These are phyloP conservation scores for Conus canariensis DNA, from an alignment of 2,888 invertebrate species.

Conservation along the genomic window DNA sequence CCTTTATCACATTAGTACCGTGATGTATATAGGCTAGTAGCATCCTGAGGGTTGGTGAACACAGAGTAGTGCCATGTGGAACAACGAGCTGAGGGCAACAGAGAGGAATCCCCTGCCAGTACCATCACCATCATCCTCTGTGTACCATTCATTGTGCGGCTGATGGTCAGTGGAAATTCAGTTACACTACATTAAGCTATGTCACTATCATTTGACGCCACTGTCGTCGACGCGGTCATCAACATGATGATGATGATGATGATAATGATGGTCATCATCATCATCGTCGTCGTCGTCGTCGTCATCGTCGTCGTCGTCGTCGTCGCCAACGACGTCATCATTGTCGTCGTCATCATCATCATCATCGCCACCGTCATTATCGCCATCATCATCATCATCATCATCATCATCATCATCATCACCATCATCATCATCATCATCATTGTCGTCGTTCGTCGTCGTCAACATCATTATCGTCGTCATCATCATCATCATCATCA, in stretches of 20 bases:
- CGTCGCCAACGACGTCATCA: not conserved
- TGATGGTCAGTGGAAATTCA: slow-evolving; percentile 39
- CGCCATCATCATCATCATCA: not conserved
- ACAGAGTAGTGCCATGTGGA: no score
- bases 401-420: not conserved
- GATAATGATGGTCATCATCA: slow-evolving; percentile 12
- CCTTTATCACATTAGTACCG: no score
- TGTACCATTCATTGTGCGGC: no score
- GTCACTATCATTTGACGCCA: slow-evolving; percentile 38
- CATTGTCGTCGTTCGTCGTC: not conserved
- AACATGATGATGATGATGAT: not conserved
- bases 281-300: slow-evolving; percentile 40
- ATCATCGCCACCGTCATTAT: not conserved
- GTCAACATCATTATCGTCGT: not conserved
- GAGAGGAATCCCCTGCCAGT: no score
- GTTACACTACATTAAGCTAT: slow-evolving; percentile 28
- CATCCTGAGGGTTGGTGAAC: no score
- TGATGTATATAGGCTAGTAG: no score
- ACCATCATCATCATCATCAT: not conserved
- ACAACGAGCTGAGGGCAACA: no score
- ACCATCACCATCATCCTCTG: no score
- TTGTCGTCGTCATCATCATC: not conserved
- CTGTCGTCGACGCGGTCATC: slow-evolving; percentile 35
- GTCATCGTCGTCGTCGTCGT: not conserved
- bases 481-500: not conserved